Evolutionary conservation across 2,113 vertebrate species (phyloP).

Genomic region (Austrofundulus limnaeus): DNA sequence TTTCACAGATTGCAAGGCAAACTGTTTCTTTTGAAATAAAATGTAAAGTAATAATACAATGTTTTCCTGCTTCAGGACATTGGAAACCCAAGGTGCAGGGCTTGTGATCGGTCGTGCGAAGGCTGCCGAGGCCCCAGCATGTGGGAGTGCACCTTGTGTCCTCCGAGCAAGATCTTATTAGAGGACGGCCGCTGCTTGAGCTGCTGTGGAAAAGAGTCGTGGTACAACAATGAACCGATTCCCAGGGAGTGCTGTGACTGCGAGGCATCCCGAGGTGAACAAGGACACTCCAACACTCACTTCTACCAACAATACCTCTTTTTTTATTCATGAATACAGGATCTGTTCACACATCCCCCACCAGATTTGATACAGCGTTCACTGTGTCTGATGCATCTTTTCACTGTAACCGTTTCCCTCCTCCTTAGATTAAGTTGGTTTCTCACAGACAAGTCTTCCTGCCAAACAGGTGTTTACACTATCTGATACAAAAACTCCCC

Average conservation of each 20-base stretch:
- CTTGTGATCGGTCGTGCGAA: slow-evolving; percentile 83
- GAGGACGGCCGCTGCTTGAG: slow-evolving; percentile 85
- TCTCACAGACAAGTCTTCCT: background rate
- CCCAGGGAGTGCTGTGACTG: slow-evolving; percentile 88
- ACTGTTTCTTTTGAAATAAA: too few relatives aligned
- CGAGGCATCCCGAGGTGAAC: slow-evolving; percentile 74
- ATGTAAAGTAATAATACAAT: background rate
- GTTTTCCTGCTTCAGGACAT: slow-evolving; percentile 24
- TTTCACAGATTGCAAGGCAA: too few relatives aligned
- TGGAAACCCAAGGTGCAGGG: slow-evolving; percentile 71
- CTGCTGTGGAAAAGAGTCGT: slow-evolving; percentile 80
- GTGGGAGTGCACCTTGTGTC: slow-evolving; percentile 85
- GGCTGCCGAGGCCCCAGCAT: slow-evolving; percentile 86
- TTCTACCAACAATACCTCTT: background rate
- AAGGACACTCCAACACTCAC: background rate
- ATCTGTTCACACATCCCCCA: background rate
- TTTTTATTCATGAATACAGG: background rate
- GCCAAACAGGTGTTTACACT: slow-evolving; percentile 6
- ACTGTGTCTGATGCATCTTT: background rate
- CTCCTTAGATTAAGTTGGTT: background rate
- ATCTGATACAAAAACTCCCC: background rate
- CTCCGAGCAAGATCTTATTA: slow-evolving; percentile 73
- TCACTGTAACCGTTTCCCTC: background rate
- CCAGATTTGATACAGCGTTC: background rate
- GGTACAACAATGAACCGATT: background rate